Base-by-base conservation (phyloP, 2,888 invertebrate species). In the Papilio protenor region DNA sequence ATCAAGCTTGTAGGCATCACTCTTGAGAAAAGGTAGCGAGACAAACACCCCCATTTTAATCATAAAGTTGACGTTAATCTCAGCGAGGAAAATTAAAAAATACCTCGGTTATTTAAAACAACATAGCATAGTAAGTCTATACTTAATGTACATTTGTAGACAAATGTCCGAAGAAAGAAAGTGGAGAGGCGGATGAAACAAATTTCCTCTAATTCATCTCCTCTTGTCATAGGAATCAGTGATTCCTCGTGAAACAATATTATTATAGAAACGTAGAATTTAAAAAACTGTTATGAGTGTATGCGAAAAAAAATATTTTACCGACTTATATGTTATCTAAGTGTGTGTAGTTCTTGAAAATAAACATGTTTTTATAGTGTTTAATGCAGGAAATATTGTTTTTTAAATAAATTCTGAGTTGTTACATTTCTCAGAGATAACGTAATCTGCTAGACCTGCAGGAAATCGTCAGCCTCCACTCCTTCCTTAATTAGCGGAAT, bases 401-500 rank as follows among this genome's bases (percentile, higher is more conserved):
- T 85, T 87, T 88, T 88, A 90, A 91, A 89, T 89, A 85, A 89
- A 89, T 87, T 85, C 81, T 83, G 83, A 83, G 82, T 85, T 88
- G 88, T 87, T 85, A 90, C 87, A 90, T 91, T 91, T 88, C 88
- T 88, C 87, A 80, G 88, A 89, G 90, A 90, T 89, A 89, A 89
- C 87, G 89, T 92, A 92, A 92, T 92, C 92, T 92, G 90, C 91
- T 90, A 86, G 89, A 89, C 87, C 89, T 91, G 91, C 90, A 92
- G 91, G 91, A 92, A 92, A 91, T 92, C 91, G 92, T 91, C 90
- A 90, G 91, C 87, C 91, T 88, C 90, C 91, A 90, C 91, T 92
- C 89, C 88, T 91, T 91, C 90, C 91, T 92, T 93, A 93, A 93
- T 92, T 92, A 92, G 92, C 91, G 89, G 91, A 92, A 92, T 92